Percentiles rank a stretch among this genome's conserved stretches.
Conservation (phyloP, 2,113 vertebrate species). For the Macroglossus sobrinus region DNA sequence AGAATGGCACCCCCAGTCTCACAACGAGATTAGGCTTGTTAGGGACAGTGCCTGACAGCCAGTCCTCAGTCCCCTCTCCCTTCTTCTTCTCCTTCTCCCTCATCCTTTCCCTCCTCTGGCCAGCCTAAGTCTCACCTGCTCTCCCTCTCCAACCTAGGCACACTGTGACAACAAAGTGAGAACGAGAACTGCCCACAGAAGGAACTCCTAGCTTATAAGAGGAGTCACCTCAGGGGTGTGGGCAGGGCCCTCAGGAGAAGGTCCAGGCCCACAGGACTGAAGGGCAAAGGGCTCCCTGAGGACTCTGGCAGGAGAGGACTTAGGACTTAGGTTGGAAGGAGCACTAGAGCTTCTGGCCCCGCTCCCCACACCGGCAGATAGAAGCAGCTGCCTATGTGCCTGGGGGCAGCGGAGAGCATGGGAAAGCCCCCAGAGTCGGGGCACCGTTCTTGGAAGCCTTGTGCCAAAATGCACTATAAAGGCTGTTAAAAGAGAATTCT, state of each 20-base stretch:
- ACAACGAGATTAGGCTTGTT: background rate
- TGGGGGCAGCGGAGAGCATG: background rate
- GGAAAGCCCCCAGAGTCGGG: background rate
- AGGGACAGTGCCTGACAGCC: background rate
- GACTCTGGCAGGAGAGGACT: background rate
- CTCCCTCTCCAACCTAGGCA: background rate
- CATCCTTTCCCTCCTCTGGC: background rate
- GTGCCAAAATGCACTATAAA: background rate
- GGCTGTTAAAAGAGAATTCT: background rate
- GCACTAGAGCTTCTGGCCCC: background rate
- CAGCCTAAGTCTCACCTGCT: background rate
- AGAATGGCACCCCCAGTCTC: background rate
- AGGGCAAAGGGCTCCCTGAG: background rate
- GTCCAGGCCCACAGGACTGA: background rate
- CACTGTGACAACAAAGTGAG: background rate
- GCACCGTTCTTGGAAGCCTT: background rate
- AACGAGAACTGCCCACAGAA: background rate
- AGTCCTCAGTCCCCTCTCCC: background rate
- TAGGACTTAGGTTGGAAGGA: background rate
- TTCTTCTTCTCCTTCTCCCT: background rate
- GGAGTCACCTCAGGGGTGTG: too few relatives aligned
- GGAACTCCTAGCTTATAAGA: background rate
- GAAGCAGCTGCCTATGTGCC: background rate
- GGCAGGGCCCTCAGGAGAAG: background rate
- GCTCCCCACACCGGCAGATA: background rate